Evolutionary conservation across 2,797 vertebrate genomes (phyloP).

Genomic region (Liasis olivaceus): DNA sequence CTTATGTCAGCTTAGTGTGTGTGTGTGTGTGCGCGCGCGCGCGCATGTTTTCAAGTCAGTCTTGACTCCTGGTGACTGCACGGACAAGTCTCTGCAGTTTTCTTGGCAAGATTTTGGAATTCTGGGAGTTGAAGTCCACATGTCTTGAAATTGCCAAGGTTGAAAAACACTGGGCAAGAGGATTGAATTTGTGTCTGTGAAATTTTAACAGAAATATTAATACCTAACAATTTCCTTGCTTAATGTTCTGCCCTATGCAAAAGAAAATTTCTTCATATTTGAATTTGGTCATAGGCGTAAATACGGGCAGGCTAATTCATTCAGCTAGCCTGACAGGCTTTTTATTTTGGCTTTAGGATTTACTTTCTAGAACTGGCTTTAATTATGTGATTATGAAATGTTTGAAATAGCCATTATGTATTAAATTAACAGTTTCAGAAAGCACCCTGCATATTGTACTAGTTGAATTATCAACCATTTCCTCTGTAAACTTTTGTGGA

Average conservation of each 20-base stretch:
- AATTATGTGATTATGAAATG: constrained; percentile 49
- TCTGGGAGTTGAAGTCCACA: too few relatives aligned
- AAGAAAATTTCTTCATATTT: not conserved
- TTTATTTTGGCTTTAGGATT: constrained; percentile 55
- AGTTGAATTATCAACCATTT: constrained; percentile 45
- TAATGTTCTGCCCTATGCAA: constrained; percentile 17
- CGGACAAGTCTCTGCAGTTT: not conserved
- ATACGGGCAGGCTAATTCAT: constrained; percentile 35
- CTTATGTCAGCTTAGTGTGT: not conserved
- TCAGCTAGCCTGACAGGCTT: constrained; percentile 20
- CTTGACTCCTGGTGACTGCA: not conserved
- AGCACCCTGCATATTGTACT: constrained; percentile 27
- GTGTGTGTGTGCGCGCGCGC: not conserved
- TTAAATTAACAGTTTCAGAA: constrained; percentile 42
- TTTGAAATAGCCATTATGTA: not conserved
- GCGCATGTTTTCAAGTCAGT: not conserved
- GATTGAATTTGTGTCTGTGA: too few relatives aligned
- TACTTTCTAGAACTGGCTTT: constrained; percentile 53
- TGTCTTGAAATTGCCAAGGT: too few relatives aligned
- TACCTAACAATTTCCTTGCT: too few relatives aligned
- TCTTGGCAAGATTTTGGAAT: not conserved
- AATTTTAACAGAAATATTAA: not conserved
- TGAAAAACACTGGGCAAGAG: too few relatives aligned
- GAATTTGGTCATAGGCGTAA: not conserved
- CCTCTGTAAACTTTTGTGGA: constrained; percentile 11